Conservation (phyloP, 2,113 vertebrate genomes). For the Pedetes capensis region DNA sequence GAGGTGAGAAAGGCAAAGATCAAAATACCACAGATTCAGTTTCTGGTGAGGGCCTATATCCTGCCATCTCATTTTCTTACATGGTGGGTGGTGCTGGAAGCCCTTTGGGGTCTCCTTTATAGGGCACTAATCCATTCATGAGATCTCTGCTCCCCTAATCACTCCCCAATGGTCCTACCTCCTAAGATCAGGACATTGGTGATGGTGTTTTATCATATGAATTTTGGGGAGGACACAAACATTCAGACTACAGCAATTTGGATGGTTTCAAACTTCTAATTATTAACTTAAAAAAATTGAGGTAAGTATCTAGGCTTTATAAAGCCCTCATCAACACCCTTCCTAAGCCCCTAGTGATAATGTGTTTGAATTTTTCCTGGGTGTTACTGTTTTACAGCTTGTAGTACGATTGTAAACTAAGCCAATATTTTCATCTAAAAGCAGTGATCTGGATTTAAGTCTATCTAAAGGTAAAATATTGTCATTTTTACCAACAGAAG, state of each 20-base stretch:
- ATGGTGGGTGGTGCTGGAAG: not conserved
- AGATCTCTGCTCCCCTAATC: not conserved
- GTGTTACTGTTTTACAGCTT: not conserved
- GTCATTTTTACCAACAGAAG: constrained; percentile 43
- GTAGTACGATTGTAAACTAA: not conserved
- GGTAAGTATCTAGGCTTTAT: not conserved
- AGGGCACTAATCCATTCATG: not conserved
- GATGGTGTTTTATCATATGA: not conserved
- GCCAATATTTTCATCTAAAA: constrained; percentile 36
- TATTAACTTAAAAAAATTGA: not conserved
- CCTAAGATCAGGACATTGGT: not conserved
- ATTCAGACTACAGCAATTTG: not conserved
- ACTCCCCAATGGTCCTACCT: accelerated
- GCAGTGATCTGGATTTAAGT: constrained; percentile 21
- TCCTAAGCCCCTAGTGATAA: not conserved
- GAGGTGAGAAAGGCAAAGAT: not conserved
- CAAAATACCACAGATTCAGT: not conserved
- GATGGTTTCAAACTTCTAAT: not conserved
- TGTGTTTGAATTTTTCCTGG: not conserved
- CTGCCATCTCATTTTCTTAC: no score
- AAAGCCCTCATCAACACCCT: not conserved
- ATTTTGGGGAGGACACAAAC: not conserved
- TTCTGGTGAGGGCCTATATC: not conserved
- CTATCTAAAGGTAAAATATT: constrained; percentile 37
- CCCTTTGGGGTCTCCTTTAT: not conserved